Evolutionary conservation across 2,888 invertebrate genomes (phyloP).

Genomic region (Quadroppia sp.): DNA sequence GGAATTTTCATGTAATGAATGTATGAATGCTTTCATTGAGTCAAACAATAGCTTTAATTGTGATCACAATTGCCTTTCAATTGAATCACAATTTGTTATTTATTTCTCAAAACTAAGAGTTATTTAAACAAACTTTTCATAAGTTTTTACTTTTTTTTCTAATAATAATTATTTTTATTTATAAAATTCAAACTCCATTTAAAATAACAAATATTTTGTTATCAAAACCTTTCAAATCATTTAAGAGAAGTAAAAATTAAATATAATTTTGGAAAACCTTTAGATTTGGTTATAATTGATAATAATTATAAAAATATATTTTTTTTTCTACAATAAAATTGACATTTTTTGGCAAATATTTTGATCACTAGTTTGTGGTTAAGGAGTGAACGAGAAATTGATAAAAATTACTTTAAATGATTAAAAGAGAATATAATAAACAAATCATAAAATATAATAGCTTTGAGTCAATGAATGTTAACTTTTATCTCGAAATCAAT

Average conservation of each 20-base stretch:
- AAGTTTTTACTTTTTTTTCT: neutral
- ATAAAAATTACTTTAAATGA: neutral
- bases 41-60: too few species aligned
- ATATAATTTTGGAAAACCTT: too few species aligned
- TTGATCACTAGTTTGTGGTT: neutral
- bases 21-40: too few species aligned
- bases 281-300: neutral
- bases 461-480: neutral
- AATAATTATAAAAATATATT: neutral
- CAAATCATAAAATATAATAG: neutral
- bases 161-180: neutral
- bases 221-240: neutral
- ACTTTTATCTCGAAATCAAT: neutral
- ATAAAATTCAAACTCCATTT: neutral
- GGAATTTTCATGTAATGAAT: too few species aligned
- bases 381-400: neutral
- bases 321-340: neutral
- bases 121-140: neutral
- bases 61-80: too few species aligned
- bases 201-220: neutral
- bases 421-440: neutral
- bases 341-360: constrained; percentile 2
- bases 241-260: neutral
- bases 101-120: neutral
- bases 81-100: neutral